Evolutionary conservation across 2,113 vertebrate species (phyloP), one percentile per base, ranked within the genome.

Genomic region (Catharus minimus): DNA sequence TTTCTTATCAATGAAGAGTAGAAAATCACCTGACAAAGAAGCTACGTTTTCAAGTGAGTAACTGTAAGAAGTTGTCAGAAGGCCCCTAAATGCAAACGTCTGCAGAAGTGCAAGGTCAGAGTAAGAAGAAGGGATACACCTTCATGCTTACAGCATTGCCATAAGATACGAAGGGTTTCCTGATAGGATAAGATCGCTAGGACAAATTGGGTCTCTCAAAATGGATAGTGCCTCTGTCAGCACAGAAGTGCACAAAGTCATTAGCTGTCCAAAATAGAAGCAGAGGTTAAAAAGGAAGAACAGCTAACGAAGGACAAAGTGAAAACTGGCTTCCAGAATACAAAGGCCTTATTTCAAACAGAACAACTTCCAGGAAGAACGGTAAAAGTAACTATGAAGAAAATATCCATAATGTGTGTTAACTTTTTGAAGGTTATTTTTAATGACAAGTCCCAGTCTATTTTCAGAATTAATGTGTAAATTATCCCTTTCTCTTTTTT

Each of bases 61-160:
- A 56, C 14, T 41, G 26, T 4, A 13, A 83, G 19, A 71, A 47
- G 22, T 5, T 13, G 11, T 32, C 46, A 60, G 21, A 72, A 77
- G 19, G 53, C n/a, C 47, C 30, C 36, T 41, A 90, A 86, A 75
- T n/a, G 49, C 41, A 49, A 72, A 78, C 0, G 0, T 24, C 50
- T 85, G 62, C 71, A 66, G 10, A 81, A 91, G 23, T 4, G 10
- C 46, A 87, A 87, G 74, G 89, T 92, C 82, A 93, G 49, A 43
- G 27, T 11, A 57, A 64, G 67, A 79, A 72, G 38, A 41, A 67
- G 26, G 44, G 50, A 75, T 46, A 74, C 26, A 46, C 41, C 28
- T 85, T 73, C 28, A 57, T 18, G 73, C 41, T 68, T 67, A 61
- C 30, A 75, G 69, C 23, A 50, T 0, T 60, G 53, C 39, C 32